A percentile compares a stretch with the other conserved stretches of the same genome.
Conservation (phyloP, 2,797 vertebrate genomes). For the Mionectes olivaceus region DNA sequence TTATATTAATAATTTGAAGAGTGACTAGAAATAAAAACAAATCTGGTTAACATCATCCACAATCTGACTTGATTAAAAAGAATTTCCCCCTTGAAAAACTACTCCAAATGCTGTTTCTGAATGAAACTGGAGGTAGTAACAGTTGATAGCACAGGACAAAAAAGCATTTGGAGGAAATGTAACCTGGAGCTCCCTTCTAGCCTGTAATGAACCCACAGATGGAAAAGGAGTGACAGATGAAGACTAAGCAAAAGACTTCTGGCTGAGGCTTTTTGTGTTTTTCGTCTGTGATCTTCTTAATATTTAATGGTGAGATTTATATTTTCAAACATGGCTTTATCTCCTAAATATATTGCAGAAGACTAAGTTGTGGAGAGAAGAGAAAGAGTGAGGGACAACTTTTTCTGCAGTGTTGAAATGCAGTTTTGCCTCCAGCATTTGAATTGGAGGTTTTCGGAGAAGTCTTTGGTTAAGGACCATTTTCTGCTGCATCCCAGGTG, state of each 20-base stretch:
- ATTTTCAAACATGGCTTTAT: not conserved
- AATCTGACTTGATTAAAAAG: conserved; percentile 31
- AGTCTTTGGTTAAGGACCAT: not conserved
- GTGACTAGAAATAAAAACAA: conserved; percentile 22
- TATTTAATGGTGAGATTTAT: not conserved
- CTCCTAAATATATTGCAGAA: not conserved
- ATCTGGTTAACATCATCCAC: conserved; percentile 21
- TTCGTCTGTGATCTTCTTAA: not conserved
- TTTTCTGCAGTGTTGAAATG: not conserved
- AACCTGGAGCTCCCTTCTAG: not conserved
- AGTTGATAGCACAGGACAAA: not conserved
- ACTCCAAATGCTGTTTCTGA: not conserved
- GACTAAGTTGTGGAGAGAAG: not conserved
- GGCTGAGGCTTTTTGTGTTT: not conserved
- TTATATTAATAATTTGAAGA: conserved; percentile 32
- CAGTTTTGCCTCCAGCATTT: not conserved
- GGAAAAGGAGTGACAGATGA: not conserved
- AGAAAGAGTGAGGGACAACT: not conserved
- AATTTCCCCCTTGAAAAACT: conserved; percentile 1
- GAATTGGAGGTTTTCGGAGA: not conserved
- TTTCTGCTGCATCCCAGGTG: not conserved
- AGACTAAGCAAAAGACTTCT: not conserved
- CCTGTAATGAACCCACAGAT: not conserved
- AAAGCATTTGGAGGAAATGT: not conserved
- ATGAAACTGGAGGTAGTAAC: not conserved